Evolutionary conservation across 53 echinoderm and acorn worm genomes (phyloP), one percentile per base, ranked within the genome.

Genomic region (Patiria pectinifera): DNA sequence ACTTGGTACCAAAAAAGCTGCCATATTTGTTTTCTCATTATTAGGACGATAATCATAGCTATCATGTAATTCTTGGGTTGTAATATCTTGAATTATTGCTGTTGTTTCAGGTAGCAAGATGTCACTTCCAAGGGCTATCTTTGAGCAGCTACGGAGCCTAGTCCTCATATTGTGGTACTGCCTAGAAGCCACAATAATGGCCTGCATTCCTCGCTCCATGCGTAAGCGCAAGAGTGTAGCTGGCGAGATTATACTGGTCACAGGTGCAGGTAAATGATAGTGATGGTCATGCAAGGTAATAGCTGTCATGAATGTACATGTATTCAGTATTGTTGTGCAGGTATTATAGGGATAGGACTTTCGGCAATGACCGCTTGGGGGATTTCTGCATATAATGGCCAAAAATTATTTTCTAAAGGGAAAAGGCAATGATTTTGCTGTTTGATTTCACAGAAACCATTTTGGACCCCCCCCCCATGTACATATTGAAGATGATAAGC

Each of bases 201-300:
- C 83, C 0, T 62, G 58, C 45, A 76, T 93, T 5, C 93, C 93
- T 19, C 88, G 88, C n/a, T 87, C 82, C 18, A 11, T 93, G 15
- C 86, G 83, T 35, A 86, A 48, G 62, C 87, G 82, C 46, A 98
- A 98, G 48, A 94, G 95, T 92, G 98, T 98, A 48, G 93, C 87
- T 48, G 94, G 93, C 47, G 98, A 98, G n/a, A 91, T 98, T 19
- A 94, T 98, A 26, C 95, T 98, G 45, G 77, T 98, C 70, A 98
- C 98, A 5, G 98, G 98, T 21, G 95, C 95, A 22, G 92, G 92
- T 90, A 90, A 26, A 22, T 66, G 14, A 4, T 84, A 63, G 3
- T 60, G 9, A 22, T 82, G 77, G 4, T 47, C 46, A 45, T 46
- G 22, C 53, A 5, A 6, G 8, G 76, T 69, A 69, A 18, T 69